A percentile compares a stretch with the other conserved stretches of the same genome.
These are phyloP conservation scores for Carassius carassius DNA, from an alignment of 2,113 vertebrate genomes.

Conservation along the genomic window DNA sequence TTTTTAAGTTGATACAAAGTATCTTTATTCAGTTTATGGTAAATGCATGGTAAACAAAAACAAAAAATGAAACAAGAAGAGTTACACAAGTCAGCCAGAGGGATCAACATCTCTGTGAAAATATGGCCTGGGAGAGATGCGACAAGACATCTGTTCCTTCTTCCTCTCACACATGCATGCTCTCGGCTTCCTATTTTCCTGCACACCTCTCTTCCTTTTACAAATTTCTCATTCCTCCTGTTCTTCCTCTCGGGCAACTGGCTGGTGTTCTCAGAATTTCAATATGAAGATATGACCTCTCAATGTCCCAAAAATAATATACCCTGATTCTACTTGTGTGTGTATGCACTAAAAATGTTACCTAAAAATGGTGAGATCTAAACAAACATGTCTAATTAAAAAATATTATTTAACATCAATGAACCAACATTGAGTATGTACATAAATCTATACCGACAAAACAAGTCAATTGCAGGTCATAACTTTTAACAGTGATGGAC, in stretches of 20 bases:
- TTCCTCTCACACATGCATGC: slow-evolving; percentile 1
- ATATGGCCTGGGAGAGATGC: background rate
- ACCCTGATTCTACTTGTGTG: background rate
- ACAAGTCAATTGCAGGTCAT: too few species aligned
- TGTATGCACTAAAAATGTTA: background rate
- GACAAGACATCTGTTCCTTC: background rate
- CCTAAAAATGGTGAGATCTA: background rate
- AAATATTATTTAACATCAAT: background rate
- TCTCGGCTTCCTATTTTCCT: slow-evolving; percentile 23
- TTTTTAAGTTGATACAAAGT: background rate
- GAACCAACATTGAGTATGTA: too few species aligned
- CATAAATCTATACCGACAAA: too few species aligned
- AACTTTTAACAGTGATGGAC: too few species aligned
- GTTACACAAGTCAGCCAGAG: background rate
- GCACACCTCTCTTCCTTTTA: background rate
- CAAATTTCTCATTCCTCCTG: background rate
- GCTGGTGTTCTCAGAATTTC: background rate
- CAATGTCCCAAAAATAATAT: background rate
- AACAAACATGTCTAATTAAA: background rate
- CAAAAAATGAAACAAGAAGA: background rate
- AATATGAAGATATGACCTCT: background rate
- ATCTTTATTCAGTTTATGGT: background rate
- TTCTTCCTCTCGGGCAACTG: background rate
- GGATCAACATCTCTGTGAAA: background rate
- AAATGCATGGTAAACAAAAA: background rate